Conservation (phyloP, 2,797 vertebrate genomes). For the Cynodonichthys magdalenae region DNA sequence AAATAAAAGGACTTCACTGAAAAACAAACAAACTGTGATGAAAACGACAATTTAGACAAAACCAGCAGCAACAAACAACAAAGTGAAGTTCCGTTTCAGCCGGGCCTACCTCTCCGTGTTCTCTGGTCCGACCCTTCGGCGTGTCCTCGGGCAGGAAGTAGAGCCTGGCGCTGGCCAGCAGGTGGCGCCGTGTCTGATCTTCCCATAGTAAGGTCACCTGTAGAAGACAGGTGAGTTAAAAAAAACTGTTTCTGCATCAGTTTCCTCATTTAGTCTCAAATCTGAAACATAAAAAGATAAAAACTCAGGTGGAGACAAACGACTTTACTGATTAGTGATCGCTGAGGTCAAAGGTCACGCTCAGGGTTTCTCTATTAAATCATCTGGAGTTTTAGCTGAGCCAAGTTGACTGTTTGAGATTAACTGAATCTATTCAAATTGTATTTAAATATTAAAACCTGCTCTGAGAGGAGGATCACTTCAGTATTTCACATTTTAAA, state of each 20-base stretch:
- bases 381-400: background rate
- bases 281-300: no score
- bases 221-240: background rate
- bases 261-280: no score
- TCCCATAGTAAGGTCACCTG: conserved; percentile 85
- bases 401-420: background rate
- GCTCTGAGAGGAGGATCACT: background rate
- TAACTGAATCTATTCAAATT: conserved; percentile 7
- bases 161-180: conserved; percentile 83
- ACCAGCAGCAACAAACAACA: no score
- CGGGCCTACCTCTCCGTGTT: conserved; percentile 83
- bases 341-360: no score
- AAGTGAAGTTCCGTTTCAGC: background rate
- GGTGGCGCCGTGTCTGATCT: conserved; percentile 79
- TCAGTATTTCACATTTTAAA: no score
- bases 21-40: no score
- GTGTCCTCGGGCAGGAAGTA: conserved; percentile 86
- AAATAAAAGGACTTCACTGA: no score
- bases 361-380: no score
- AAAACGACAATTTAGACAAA: no score
- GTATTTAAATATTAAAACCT: conserved; percentile 7
- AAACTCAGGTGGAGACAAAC: no score
- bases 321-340: no score
- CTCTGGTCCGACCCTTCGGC: conserved; percentile 79
- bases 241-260: no score